Base-by-base conservation (phyloP, 2,888 invertebrate genomes). In the Parasteatoda lunata region DNA sequence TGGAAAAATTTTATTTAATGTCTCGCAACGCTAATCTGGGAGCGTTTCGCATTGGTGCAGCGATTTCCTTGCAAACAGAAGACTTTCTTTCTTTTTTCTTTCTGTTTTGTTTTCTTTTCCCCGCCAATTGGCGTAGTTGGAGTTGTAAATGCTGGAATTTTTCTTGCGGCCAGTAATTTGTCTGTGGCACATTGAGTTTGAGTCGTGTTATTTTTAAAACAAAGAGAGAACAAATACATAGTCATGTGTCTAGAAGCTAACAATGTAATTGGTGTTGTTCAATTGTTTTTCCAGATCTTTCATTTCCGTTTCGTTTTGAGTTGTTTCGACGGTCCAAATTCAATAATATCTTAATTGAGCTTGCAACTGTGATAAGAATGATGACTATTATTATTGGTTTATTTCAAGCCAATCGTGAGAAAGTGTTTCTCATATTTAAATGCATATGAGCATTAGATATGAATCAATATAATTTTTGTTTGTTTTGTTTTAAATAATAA, bases 81-180 rank as follows among this genome's bases (percentile, higher is more conserved):
- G 75, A 64, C 11, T 9, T n/a, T 8, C 64, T 75, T 64, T 75
- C 8, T 75, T 64, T 3, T 64, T 4, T 47, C 45, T 69, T 69
- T 30, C 47, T 69, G 69, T 69, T 69, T 5, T 69, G 30, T 30
- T 69, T 69, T 13, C 47, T 45, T 15, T 47, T 69, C 30, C 30
- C 30, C 30, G 30, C 30, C 30, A 30, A 30, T 30, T 30, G 30
- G 30, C 30, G 30, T 30, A 30, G 30, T 30, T 30, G 30, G 30
- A 30, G 30, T 30, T 30, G 30, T 30, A 30, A 30, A 30, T 30
- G 30, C 30, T 30, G 30, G 30, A 30, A 30, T 30, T 65, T 64
- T 71, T 79, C 54, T 59, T 59, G 59, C 79, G 79, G 79, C 85
- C 85, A 76, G 85, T 71, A 85, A 85, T 85, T 85, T 85, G 69